Evolutionary conservation across 2,888 invertebrate genomes (phyloP), one percentile per base, ranked within the genome.

Genomic region (Oxytorus armatus): DNA sequence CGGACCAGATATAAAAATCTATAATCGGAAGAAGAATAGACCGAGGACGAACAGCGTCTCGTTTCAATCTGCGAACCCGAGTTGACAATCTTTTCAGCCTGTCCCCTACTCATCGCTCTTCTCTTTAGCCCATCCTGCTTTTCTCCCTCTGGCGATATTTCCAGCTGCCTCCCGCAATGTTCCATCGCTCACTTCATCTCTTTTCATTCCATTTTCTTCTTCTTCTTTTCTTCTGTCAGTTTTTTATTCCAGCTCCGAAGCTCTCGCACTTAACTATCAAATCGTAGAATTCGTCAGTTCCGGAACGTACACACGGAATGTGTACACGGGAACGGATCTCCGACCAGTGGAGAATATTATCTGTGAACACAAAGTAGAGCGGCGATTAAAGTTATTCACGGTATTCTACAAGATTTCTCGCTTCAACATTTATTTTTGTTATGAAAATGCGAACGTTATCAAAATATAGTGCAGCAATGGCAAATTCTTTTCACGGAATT

Each of bases 1-100:
- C 39, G 65, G 29, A 55, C 10, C 51, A n/a, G 57, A 39, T 51
- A 65, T 51, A 23, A 59, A 72, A 72, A 66, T 66, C 16, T 18
- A 76, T 66, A 59, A 61, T 76, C 66, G 44, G 10, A 44, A 42
- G 29, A 72, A 36, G 39, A 76, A 44, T 55, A 36, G 63, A 47
- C 25, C 21, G 55, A 42, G 49, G 29, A 53, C 10, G 36, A 65
- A 51, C 16, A 66, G 51, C 57, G 51, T 21, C 55, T 7, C 61
- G 7, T 51, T 78, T 61, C 47, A 72, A 72, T 77, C 65, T 57
- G 63, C 57, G 49, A 76, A 77, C 39, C 33, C 10, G 59, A 25
- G 66, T 59, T 65, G 59, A 59, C 72, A 73, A 78, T 78, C 66
- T 53, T 61, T 66, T 29, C 51, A 72, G 11, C n/a, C 55, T 23